These are phyloP conservation scores for Actinopyga echinites DNA, from an alignment of 53 echinoderm and acorn worm genomes.

Conservation along the genomic window DNA sequence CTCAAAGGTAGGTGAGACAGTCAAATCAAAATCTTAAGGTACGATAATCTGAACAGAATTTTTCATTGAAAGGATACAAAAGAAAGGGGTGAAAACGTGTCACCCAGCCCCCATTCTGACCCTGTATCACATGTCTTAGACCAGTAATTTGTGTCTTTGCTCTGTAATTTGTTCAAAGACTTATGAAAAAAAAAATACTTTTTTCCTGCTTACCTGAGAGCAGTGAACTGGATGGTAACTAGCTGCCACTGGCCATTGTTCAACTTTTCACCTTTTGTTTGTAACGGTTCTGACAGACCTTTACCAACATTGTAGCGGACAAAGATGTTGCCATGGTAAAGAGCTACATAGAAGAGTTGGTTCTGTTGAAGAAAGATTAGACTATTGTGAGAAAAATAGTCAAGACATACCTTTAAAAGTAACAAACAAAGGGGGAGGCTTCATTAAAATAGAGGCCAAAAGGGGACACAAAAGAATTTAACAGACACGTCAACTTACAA, in stretches of 20 bases:
- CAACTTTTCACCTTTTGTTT: conserved; percentile 76
- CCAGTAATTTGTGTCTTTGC: too few species aligned
- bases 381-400: not conserved
- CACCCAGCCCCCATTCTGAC: too few species aligned
- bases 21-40: too few species aligned
- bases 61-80: too few species aligned
- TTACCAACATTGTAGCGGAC: conserved; percentile 89
- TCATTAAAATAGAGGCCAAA: too few species aligned
- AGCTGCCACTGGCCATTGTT: conserved; percentile 98
- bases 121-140: too few species aligned
- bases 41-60: too few species aligned
- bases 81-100: too few species aligned
- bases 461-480: too few species aligned
- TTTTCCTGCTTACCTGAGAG: conserved; percentile 64
- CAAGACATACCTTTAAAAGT: not conserved
- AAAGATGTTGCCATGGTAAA: conserved; percentile 95
- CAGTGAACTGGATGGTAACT: conserved; percentile 72
- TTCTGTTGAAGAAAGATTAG: conserved; percentile 53
- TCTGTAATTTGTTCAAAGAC: too few species aligned
- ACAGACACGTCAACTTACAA: conserved; percentile 92
- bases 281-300: conserved; percentile 82
- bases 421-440: not conserved
- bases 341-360: conserved; percentile 80
- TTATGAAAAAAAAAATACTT: too few species aligned
- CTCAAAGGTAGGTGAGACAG: too few species aligned